A percentile compares a stretch with the other conserved stretches of the same genome.
These are phyloP conservation scores for Uromys caudimaculatus DNA, from an alignment of 2,797 vertebrate species.

Conservation along the genomic window DNA sequence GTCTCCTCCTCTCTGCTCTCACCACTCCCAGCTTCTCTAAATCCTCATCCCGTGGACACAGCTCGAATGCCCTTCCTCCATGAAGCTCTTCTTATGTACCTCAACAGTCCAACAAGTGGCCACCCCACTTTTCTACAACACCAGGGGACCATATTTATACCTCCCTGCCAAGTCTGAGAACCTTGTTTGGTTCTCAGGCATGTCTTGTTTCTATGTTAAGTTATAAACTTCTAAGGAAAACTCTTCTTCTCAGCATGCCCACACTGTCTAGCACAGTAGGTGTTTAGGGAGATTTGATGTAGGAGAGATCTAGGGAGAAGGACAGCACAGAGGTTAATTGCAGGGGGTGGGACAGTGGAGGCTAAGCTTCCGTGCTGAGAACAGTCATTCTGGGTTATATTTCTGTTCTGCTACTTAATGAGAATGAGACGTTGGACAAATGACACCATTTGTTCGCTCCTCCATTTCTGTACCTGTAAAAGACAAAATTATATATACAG, in stretches of 20 bases:
- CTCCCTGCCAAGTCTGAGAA: background rate
- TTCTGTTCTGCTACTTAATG: background rate
- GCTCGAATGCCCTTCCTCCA: background rate
- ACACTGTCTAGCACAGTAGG: background rate
- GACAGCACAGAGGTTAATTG: background rate
- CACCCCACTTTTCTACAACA: background rate
- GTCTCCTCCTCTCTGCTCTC: background rate
- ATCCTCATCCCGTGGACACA: background rate
- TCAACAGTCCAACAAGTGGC: background rate
- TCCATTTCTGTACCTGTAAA: conserved; percentile 57
- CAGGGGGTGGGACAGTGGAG: rapidly evolving
- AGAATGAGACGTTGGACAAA: background rate
- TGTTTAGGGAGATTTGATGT: background rate
- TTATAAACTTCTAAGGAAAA: background rate
- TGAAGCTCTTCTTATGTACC: background rate
- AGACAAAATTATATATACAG: background rate
- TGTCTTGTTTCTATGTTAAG: background rate
- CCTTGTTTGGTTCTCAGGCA: background rate
- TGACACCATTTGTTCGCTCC: background rate
- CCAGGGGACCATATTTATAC: background rate
- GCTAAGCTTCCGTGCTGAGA: background rate
- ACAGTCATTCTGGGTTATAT: background rate
- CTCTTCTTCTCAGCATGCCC: background rate
- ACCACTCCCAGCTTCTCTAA: background rate
- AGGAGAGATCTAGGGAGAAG: background rate